phyloP scores from a whole-genome alignment of 2,888 invertebrate genomes.

The Tetragonula carbonaria region DNA sequence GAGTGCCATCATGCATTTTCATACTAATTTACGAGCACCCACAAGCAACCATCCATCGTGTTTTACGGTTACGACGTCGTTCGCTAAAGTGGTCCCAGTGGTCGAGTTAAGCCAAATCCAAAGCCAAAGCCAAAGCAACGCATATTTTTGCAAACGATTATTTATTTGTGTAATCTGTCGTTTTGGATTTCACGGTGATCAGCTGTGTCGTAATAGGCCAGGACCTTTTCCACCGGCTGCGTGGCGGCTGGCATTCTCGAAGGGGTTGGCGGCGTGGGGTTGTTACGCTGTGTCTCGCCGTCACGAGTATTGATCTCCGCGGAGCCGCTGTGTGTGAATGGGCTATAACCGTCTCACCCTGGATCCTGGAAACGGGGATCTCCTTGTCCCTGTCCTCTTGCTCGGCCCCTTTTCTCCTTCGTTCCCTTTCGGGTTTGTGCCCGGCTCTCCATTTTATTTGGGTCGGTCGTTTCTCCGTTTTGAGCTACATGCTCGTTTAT shows the following conservation, averaged over 20 bases:
- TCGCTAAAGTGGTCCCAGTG: no score
- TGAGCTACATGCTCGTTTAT: background rate
- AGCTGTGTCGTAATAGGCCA: background rate
- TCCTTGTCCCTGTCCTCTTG: slow-evolving; percentile 46
- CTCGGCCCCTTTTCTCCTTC: slow-evolving; percentile 14
- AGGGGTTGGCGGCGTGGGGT: slow-evolving; percentile 65
- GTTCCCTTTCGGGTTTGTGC: background rate
- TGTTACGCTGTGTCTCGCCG: slow-evolving; percentile 78
- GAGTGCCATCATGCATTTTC: no score
- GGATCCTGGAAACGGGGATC: slow-evolving; percentile 71
- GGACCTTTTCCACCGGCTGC: slow-evolving; percentile 8
- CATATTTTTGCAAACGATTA: background rate
- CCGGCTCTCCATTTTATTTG: slow-evolving; percentile 10
- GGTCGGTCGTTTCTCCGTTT: background rate
- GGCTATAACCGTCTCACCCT: slow-evolving; percentile 73
- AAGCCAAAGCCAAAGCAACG: no score
- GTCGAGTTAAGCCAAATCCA: no score
- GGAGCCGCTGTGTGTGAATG: slow-evolving; percentile 79
- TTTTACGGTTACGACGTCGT: no score
- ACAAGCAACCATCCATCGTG: no score
- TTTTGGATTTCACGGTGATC: slow-evolving; percentile 3
- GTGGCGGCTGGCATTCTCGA: slow-evolving; percentile 31
- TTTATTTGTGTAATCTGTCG: background rate
- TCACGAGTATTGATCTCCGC: slow-evolving; percentile 81
- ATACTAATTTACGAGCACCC: no score